Conservation (phyloP, 2,113 vertebrate species). For the Terrapene triunguis region DNA sequence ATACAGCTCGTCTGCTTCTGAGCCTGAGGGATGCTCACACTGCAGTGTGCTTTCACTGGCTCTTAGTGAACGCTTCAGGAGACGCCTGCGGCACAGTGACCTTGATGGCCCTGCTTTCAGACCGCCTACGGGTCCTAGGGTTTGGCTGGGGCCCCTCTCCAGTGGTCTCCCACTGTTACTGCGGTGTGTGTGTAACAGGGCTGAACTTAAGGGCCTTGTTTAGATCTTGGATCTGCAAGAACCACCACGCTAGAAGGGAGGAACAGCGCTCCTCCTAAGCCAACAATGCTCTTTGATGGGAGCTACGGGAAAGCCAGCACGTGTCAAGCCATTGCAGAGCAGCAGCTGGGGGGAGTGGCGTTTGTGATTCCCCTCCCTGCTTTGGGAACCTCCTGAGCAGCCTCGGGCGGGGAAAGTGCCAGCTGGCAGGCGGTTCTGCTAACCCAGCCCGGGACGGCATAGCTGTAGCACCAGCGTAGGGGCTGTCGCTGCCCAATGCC, state of each 20-base stretch:
- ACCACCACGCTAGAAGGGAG: neutral
- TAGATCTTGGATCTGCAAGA: neutral
- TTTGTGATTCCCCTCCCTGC: neutral
- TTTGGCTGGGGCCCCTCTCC: neutral
- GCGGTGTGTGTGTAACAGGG: too few relatives aligned
- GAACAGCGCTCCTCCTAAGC: neutral
- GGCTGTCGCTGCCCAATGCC: neutral
- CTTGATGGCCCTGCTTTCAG: neutral
- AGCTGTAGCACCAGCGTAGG: neutral
- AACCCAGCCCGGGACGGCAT: neutral
- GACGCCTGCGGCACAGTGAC: neutral
- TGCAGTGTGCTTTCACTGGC: neutral
- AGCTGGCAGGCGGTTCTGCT: neutral
- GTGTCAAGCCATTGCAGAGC: neutral
- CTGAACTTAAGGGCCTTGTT: neutral
- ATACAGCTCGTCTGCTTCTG: neutral
- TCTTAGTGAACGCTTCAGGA: neutral
- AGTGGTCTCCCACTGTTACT: neutral
- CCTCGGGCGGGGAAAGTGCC: neutral
- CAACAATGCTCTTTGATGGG: constrained; percentile 51
- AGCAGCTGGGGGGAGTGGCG: neutral
- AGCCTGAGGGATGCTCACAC: neutral
- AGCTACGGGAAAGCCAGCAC: neutral
- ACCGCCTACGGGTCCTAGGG: neutral
- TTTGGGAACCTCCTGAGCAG: neutral